Evolutionary conservation across 2,797 vertebrate genomes (phyloP).

Genomic region (Cichlasoma orientale): DNA sequence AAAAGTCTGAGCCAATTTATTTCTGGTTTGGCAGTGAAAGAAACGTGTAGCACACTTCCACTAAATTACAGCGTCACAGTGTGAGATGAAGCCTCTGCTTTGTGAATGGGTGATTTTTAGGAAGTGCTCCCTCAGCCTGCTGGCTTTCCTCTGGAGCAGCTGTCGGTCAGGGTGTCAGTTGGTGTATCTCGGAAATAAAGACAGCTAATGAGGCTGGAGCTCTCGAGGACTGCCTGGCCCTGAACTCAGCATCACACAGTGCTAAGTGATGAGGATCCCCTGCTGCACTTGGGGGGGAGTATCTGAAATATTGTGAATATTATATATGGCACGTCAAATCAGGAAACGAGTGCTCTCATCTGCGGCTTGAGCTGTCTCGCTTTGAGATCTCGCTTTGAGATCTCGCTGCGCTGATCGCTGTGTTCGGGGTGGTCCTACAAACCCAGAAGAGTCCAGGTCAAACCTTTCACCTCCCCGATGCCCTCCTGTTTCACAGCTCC

Average conservation of each 20-base stretch:
- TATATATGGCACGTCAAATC: neutral
- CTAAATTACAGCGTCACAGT: conserved; percentile 24
- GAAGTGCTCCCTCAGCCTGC: conserved; percentile 61
- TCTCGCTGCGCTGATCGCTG: neutral
- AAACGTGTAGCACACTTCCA: conserved; percentile 29
- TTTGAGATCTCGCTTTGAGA: neutral
- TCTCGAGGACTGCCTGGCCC: conserved; percentile 57
- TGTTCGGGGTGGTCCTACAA: conserved; percentile 25
- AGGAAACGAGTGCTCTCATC: neutral
- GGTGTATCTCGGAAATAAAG: conserved; percentile 67
- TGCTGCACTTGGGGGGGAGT: conserved; percentile 30
- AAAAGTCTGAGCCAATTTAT: conserved; percentile 52
- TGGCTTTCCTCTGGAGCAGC: conserved; percentile 74
- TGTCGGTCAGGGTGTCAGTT: conserved; percentile 67
- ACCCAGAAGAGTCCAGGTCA: conserved; percentile 9
- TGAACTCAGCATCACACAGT: conserved; percentile 45
- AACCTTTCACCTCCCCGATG: conserved; percentile 43
- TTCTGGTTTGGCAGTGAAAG: conserved; percentile 52
- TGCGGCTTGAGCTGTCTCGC: neutral
- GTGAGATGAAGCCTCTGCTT: conserved; percentile 46
- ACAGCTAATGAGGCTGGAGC: conserved; percentile 62
- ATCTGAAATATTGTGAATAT: neutral
- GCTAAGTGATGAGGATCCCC: conserved; percentile 64
- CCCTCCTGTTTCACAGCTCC: conserved; percentile 10
- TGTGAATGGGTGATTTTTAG: conserved; percentile 54